Evolutionary conservation across 1,140 invertebrate genomes (phyloP).

Genomic region (Prorops nasuta): DNA sequence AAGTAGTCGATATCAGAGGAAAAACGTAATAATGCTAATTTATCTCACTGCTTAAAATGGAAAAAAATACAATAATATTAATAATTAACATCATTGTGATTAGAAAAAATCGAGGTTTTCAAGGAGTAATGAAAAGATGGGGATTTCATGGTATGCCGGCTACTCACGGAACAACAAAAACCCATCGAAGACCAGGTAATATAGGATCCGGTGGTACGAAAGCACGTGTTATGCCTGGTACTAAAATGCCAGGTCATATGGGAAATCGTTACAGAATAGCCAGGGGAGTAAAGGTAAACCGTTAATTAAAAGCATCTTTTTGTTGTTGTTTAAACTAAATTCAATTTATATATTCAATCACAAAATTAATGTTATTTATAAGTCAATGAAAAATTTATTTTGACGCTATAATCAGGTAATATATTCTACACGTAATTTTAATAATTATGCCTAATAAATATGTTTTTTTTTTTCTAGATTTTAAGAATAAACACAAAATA

Average conservation of each 20-base stretch:
- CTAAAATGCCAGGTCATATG: constrained; percentile 97
- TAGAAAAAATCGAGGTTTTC: constrained; percentile 79
- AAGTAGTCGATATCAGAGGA: constrained; percentile 85
- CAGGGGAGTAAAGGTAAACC: constrained; percentile 71
- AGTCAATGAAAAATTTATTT: constrained; percentile 1
- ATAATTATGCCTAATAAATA: no score
- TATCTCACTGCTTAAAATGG: constrained; percentile 2
- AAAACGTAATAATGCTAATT: constrained; percentile 76
- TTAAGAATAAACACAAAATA: constrained; percentile 90
- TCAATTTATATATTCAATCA: not conserved
- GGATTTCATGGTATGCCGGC: constrained; percentile 93
- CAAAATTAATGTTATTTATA: not conserved
- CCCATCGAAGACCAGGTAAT: constrained; percentile 86
- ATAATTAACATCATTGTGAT: constrained; percentile 2
- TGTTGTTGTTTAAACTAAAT: constrained; percentile 3
- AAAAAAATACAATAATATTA: no score
- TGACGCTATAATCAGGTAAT: no score
- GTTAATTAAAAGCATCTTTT: no score
- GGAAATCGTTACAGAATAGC: constrained; percentile 75
- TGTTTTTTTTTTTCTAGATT: constrained; percentile 64
- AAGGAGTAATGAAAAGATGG: constrained; percentile 96
- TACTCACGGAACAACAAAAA: constrained; percentile 92
- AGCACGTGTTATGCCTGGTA: constrained; percentile 88
- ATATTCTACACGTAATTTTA: no score
- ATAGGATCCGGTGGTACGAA: constrained; percentile 84